Conservation (phyloP, 2,113 vertebrate species). For the Axis porcinus region DNA sequence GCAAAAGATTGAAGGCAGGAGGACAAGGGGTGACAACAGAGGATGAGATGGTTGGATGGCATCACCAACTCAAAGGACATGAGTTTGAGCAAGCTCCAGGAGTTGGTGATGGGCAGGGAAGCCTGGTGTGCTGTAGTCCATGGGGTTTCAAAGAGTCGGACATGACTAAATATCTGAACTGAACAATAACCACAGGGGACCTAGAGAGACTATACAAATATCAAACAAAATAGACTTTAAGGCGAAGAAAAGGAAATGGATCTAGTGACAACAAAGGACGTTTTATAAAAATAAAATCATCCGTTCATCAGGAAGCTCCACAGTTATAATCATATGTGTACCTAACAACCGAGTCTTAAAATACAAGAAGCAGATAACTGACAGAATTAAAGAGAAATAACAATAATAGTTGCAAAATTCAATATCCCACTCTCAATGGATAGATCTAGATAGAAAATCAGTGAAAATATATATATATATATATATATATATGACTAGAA, state of each 20-base stretch:
- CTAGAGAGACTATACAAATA: neutral
- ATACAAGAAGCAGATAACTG: neutral
- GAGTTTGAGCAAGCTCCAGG: neutral
- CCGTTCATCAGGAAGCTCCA: neutral
- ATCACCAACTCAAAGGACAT: neutral
- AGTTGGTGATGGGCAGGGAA: neutral
- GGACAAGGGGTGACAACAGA: neutral
- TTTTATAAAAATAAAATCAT: neutral
- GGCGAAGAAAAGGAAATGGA: neutral
- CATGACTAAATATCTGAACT: neutral
- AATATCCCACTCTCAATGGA: neutral
- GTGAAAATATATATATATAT: neutral
- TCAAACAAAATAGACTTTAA: neutral
- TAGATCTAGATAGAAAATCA: neutral
- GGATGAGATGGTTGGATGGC: neutral
- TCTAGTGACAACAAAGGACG: neutral
- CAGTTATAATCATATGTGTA: neutral
- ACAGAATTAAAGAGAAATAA: neutral
- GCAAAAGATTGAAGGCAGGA: neutral
- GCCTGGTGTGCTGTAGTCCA: neutral
- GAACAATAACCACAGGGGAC: neutral
- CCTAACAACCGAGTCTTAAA: neutral
- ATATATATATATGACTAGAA: neutral
- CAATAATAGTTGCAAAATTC: neutral
- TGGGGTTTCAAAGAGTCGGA: neutral